phyloP scores from a whole-genome alignment of 2,113 vertebrate genomes.

The Clupea harengus region DNA sequence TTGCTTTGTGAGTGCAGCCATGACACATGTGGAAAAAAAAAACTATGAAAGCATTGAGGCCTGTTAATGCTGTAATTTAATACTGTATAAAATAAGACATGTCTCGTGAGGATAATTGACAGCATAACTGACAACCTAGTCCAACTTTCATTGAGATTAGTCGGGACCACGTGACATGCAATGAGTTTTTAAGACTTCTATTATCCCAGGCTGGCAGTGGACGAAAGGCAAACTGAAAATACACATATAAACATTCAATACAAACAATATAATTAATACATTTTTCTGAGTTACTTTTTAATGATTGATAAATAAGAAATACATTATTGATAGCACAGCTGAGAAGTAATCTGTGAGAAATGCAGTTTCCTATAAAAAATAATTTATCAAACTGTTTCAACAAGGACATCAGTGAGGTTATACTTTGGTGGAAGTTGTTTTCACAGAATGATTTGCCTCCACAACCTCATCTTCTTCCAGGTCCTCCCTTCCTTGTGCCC shows the following conservation, averaged over 20 bases:
- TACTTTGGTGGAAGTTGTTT: slow-evolving; percentile 70
- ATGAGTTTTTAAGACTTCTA: background rate
- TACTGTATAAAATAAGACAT: too few relatives aligned
- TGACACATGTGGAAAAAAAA: too few relatives aligned
- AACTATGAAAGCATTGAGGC: too few relatives aligned
- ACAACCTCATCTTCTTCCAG: slow-evolving; percentile 32
- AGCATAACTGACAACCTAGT: background rate
- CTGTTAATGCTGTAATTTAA: too few relatives aligned
- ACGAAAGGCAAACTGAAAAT: background rate
- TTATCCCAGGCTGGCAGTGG: too few relatives aligned
- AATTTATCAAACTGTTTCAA: slow-evolving; percentile 28
- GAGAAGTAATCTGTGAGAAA: background rate
- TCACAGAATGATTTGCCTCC: slow-evolving; percentile 23
- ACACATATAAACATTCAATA: background rate
- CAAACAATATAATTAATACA: background rate
- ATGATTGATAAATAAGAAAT: slow-evolving; percentile 27
- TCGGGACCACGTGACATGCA: background rate
- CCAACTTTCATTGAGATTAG: background rate
- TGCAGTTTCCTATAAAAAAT: background rate
- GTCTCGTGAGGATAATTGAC: background rate
- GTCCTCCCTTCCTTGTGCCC: background rate
- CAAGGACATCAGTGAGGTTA: slow-evolving; percentile 8
- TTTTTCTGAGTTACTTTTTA: background rate
- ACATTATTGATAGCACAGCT: background rate
- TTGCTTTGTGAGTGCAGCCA: too few relatives aligned